Evolutionary conservation across 2,888 invertebrate genomes (phyloP).

Genomic region (Lapara coniferarum): DNA sequence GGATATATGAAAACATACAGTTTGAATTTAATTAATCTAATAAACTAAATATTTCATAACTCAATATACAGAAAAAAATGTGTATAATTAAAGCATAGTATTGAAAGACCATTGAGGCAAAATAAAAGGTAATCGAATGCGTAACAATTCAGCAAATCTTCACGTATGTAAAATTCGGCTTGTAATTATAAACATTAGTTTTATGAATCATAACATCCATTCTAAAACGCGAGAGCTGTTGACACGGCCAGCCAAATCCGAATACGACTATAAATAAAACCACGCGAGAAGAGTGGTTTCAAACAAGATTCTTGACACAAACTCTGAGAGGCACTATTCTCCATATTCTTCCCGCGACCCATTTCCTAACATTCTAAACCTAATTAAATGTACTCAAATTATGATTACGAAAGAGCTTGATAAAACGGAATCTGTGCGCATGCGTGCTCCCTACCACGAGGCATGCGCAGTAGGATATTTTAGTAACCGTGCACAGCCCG

Average conservation of each 20-base stretch:
- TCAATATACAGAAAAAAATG: too few relatives aligned
- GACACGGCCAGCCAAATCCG: not conserved
- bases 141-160: too few relatives aligned
- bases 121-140: too few relatives aligned
- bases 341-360: slow-evolving; percentile 27
- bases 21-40: too few relatives aligned
- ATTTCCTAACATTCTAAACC: slow-evolving; percentile 21
- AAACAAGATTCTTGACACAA: slow-evolving; percentile 10
- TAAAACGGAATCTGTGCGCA: slow-evolving; percentile 7
- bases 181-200: too few relatives aligned
- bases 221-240: not conserved
- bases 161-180: too few relatives aligned
- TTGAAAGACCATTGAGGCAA: too few relatives aligned
- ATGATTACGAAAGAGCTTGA: slow-evolving; percentile 15
- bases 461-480: slow-evolving; percentile 16
- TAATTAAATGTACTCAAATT: slow-evolving; percentile 12
- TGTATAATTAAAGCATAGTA: too few relatives aligned
- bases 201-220: not conserved
- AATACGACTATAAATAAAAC: slow-evolving; percentile 9
- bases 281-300: not conserved
- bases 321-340: slow-evolving; percentile 9
- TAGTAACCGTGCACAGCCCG: slow-evolving; percentile 6
- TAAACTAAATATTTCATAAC: too few relatives aligned
- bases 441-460: slow-evolving; percentile 2
- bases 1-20: too few relatives aligned